These are phyloP conservation scores for Euspilapteryx auroguttella DNA, from an alignment of 2,888 invertebrate species.

Conservation along the genomic window DNA sequence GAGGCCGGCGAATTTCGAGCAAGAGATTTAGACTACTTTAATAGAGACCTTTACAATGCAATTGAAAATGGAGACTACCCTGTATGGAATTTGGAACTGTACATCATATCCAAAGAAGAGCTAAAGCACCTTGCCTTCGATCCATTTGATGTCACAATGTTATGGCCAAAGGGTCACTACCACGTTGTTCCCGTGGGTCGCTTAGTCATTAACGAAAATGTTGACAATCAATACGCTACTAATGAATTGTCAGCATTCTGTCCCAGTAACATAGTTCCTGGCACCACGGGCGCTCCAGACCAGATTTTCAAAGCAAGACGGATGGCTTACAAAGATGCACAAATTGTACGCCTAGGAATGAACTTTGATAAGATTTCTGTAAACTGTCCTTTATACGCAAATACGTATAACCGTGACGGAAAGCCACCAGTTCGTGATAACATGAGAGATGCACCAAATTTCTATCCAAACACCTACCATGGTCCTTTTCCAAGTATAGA, in stretches of 20 bases:
- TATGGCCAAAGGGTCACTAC: constrained; percentile 78
- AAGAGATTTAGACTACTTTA: constrained; percentile 80
- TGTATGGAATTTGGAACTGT: constrained; percentile 72
- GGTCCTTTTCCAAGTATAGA: constrained; percentile 60
- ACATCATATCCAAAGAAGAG: constrained; percentile 78
- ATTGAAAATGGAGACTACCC: constrained; percentile 70
- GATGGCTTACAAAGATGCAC: constrained; percentile 81
- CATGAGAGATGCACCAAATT: constrained; percentile 84
- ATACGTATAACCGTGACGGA: constrained; percentile 82
- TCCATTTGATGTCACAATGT: constrained; percentile 86
- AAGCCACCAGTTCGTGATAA: constrained; percentile 67
- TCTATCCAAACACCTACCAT: constrained; percentile 85
- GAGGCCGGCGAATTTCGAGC: constrained; percentile 66
- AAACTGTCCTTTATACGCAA: constrained; percentile 76
- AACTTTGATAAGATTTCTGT: constrained; percentile 86
- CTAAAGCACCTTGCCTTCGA: constrained; percentile 73
- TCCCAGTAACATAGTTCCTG: constrained; percentile 80
- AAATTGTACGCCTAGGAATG: constrained; percentile 74
- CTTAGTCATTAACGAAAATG: constrained; percentile 78
- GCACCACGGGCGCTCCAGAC: constrained; percentile 82
- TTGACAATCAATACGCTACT: constrained; percentile 81
- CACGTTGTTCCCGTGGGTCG: constrained; percentile 80
- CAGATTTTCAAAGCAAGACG: constrained; percentile 79
- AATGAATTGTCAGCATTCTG: constrained; percentile 83
- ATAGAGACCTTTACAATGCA: constrained; percentile 85